phyloP scores from a whole-genome alignment of 2,113 vertebrate species.

The Clarias magur region DNA sequence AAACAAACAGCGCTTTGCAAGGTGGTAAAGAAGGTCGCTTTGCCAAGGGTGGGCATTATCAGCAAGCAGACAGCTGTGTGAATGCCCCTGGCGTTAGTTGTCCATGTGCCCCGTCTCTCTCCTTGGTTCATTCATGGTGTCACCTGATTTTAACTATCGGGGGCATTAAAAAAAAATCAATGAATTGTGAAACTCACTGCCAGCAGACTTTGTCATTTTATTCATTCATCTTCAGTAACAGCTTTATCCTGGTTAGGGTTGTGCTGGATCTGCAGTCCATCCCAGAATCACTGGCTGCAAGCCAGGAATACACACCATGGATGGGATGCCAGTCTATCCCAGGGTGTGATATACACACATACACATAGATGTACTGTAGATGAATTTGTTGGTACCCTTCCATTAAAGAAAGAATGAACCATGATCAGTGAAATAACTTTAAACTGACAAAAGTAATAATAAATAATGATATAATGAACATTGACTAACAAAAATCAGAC shows the following conservation, averaged over 20 bases:
- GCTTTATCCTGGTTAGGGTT: background rate
- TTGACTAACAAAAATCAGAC: too few relatives aligned
- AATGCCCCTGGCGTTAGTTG: slow-evolving; percentile 21
- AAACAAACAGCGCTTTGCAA: slow-evolving; percentile 37
- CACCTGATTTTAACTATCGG: background rate
- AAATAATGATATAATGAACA: too few relatives aligned
- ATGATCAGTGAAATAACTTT: too few relatives aligned
- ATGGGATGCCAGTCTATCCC: background rate
- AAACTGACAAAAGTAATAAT: too few relatives aligned
- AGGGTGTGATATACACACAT: background rate
- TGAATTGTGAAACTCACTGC: background rate
- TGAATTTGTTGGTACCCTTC: too few relatives aligned
- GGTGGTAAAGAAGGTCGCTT: slow-evolving; percentile 29
- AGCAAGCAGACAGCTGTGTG: slow-evolving; percentile 37
- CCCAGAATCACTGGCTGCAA: background rate
- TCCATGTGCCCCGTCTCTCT: background rate
- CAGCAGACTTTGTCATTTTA: background rate
- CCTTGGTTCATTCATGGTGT: background rate
- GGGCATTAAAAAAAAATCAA: background rate
- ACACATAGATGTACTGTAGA: background rate
- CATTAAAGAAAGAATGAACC: too few relatives aligned
- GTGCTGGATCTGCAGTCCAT: background rate
- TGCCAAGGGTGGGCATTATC: slow-evolving; percentile 47
- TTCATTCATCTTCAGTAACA: background rate
- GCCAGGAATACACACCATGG: background rate